These are phyloP conservation scores for Drosophila varians DNA, from an alignment of 1,140 invertebrate species.

Conservation along the genomic window DNA sequence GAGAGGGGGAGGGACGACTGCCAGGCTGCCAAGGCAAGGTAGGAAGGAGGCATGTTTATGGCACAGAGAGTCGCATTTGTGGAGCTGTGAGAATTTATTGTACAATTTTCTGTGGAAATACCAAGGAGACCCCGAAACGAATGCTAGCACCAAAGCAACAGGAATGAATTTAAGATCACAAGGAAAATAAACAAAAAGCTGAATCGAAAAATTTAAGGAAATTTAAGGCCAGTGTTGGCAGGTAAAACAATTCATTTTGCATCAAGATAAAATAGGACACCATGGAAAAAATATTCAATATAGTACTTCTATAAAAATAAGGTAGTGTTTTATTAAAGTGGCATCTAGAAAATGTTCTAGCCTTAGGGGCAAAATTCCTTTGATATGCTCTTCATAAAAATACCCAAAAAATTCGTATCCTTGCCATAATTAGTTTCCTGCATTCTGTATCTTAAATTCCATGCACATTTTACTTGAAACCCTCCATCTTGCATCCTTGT, in stretches of 20 bases:
- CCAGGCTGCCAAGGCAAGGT: slow-evolving; percentile 2
- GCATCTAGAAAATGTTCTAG: neutral
- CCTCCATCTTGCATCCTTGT: slow-evolving; percentile 17
- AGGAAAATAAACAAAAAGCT: neutral
- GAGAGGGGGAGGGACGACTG: neutral
- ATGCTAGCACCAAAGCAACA: slow-evolving; percentile 32
- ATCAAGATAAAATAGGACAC: too few relatives aligned
- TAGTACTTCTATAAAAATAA: too few relatives aligned
- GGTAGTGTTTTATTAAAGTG: too few relatives aligned
- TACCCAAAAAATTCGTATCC: neutral
- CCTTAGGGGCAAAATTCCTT: neutral
- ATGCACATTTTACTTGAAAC: slow-evolving; percentile 12
- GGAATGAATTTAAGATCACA: slow-evolving; percentile 35
- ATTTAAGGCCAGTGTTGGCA: slow-evolving; percentile 2
- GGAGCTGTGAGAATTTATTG: slow-evolving; percentile 50
- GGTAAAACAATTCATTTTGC: neutral
- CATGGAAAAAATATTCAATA: too few relatives aligned
- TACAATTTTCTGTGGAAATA: slow-evolving; percentile 38
- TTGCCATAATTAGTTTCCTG: slow-evolving; percentile 26
- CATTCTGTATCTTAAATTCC: slow-evolving; percentile 21
- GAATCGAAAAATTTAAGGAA: slow-evolving; percentile 8
- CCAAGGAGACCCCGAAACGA: slow-evolving; percentile 35
- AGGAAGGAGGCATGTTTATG: slow-evolving; percentile 42
- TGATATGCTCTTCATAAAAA: neutral
- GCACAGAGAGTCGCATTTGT: slow-evolving; percentile 41